Evolutionary conservation across 1,140 invertebrate species (phyloP), one percentile per base, ranked within the genome.

Genomic region (Dendroctonus valens): DNA sequence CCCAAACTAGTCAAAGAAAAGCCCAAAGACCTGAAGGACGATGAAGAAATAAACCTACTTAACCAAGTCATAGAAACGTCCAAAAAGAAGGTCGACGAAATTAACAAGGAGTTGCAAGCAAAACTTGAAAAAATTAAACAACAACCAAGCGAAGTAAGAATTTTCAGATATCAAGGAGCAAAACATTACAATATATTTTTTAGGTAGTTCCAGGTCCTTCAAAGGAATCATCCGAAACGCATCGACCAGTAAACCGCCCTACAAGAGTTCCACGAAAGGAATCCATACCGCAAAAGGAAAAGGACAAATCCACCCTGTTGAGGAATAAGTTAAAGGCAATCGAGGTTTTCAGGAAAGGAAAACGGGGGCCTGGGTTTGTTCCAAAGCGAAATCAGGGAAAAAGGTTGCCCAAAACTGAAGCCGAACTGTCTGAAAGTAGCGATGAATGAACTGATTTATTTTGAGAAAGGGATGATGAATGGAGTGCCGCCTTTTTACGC

Each of bases 291-390:
- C 90, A 92, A 75, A 83, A 85, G 67, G 86, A 91, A 73, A 84
- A 83, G 62, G 85, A 89, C 60, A 85, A 86, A 76, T 78, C 81
- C 60, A 82, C 83, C 71, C 77, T 87, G 46, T 76, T 88, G 41
- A 80, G 87, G 70, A 89, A 85, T 52, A 92, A 90, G 79, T 71
- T 89, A 42, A 87, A 88, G 76, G 91, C 91, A 7, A 90, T 91
- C 49, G 89, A 91, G 77, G 69, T 90, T 59, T 86, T 89, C 70
- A 84, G 87, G 70, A 90, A 87, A 74, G 85, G 87, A 6, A 86
- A 85, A 71, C 79, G 83, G 71, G 84, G 84, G 69, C 77, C 81
- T n/a, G 82, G 79, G 49, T 81, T 77, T 68, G 80, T 83, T 53
- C 81, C 78, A 64, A 82, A 83, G 63, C 76, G 80, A 46, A 78